Evolutionary conservation across 2,113 vertebrate genomes (phyloP).

Genomic region (Phrynosoma blainvillii): DNA sequence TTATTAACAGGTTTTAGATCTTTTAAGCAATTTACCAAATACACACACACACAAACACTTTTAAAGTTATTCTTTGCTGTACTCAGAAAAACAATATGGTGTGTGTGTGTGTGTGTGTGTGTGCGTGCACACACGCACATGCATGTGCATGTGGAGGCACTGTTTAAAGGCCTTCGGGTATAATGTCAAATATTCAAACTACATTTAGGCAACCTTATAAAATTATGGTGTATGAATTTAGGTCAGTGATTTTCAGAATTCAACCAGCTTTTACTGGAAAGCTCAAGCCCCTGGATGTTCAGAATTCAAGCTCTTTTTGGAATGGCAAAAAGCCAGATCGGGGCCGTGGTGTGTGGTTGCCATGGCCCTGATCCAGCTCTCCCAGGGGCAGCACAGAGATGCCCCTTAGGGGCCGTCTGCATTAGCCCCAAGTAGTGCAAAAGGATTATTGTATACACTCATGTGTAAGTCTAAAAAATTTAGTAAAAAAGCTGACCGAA

Average conservation of each 20-base stretch:
- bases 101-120: no score
- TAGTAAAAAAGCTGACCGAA: no score
- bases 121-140: no score
- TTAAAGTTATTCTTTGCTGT: background rate
- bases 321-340: no score
- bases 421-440: no score
- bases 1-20: constrained; percentile 6
- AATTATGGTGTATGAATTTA: background rate
- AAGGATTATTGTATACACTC: no score
- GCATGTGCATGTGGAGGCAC: background rate
- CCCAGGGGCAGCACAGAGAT: no score
- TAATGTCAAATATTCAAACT: background rate
- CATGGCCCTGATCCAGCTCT: no score
- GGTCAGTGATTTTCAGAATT: background rate
- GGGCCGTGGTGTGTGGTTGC: no score
- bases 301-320: no score
- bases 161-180: background rate
- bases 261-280: background rate
- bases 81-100: background rate
- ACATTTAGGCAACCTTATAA: background rate
- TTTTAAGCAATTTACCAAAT: background rate
- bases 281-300: background rate
- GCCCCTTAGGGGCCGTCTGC: no score
- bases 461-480: no score
- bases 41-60: background rate